These are phyloP conservation scores for Chrysaora quinquecirrha DNA, from an alignment of 30 jellyfish, hydroid and myxozoan genomes.

Conservation along the genomic window DNA sequence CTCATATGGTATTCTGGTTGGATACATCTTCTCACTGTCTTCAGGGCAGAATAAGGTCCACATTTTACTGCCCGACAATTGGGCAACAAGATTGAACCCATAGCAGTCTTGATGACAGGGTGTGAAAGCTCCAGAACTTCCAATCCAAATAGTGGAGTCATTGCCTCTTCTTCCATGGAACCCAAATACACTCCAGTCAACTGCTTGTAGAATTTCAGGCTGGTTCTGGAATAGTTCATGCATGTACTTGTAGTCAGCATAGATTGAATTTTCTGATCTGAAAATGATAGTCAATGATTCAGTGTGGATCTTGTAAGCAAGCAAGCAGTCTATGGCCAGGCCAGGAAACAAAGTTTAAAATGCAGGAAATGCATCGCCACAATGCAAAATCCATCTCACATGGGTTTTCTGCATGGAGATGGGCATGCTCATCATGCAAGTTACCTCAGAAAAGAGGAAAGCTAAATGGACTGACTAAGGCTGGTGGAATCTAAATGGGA, in stretches of 20 bases:
- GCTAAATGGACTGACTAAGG: no score
- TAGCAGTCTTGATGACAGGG: constrained; percentile 95
- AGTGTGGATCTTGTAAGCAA: no score
- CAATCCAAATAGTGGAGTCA: constrained; percentile 97
- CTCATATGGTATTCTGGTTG: constrained; percentile 95
- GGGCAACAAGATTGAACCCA: constrained; percentile 96
- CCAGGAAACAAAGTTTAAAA: no score
- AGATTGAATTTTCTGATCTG: constrained; percentile 72
- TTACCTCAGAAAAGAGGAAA: no score
- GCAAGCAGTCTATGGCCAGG: no score
- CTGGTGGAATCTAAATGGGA: no score
- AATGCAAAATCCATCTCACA: no score
- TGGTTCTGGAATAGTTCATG: constrained; percentile 54
- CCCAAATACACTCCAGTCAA: constrained; percentile 90
- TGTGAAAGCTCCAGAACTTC: constrained; percentile 84
- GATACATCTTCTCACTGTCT: constrained; percentile 57
- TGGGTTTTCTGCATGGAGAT: no score
- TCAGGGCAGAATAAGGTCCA: constrained; percentile 84
- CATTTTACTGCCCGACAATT: constrained; percentile 74
- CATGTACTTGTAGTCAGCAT: constrained; percentile 94
- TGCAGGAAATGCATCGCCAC: no score
- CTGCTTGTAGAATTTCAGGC: constrained; percentile 32
- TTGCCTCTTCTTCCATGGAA: constrained; percentile 69
- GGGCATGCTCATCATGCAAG: no score
- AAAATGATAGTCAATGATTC: background rate